Evolutionary conservation across 2,113 vertebrate genomes (phyloP), one percentile per base, ranked within the genome.

Genomic region (Calidris pygmaea): DNA sequence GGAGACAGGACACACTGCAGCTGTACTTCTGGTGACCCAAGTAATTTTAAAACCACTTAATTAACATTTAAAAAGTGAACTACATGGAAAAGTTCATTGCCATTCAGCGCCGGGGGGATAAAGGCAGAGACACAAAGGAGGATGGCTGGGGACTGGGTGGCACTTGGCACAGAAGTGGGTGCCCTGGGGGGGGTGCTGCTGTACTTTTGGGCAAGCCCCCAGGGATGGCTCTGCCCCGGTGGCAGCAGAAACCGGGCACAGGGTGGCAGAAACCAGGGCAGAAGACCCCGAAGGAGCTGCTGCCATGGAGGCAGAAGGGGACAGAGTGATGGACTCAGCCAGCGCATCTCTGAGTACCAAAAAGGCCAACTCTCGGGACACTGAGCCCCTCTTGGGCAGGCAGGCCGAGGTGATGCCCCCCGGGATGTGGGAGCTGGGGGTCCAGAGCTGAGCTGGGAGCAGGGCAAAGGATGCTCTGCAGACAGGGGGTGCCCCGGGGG

Each of bases 201-300:
- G 12, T 17, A 35, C 26, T 91, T 86, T 65, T 43, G 17, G 76
- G 58, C 7, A 32, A 65, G 35, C 5, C 19, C 50, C 17, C 12
- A 14, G 37, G 53, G 29, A 19, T 52, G 17, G 22, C n/a, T 91
- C 32, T 76, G 47, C 39, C 29, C 71, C 2, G 9, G 48, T 3
- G 11, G 43, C 58, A 80, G 43, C 58, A 86, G 72, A 27, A 86
- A 55, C 2, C 0, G 0, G 29, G 12, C n/a, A 37, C 0, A 2
- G 29, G 35, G 14, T 86, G 63, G 43, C 43, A 60, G 11, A 47
- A 21, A 47, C 45, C 45, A 47, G 56, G 63, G 41, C 34, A 81
- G 65, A 60, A 89, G 87, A 24, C 8, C 23, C 52, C 12, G 3
- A 58, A 62, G 24, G 37, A 47, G 53, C 37, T 41, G 74, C 52